Evolutionary conservation across 2,113 vertebrate species (phyloP).

Genomic region (Microtus pennsylvanicus): DNA sequence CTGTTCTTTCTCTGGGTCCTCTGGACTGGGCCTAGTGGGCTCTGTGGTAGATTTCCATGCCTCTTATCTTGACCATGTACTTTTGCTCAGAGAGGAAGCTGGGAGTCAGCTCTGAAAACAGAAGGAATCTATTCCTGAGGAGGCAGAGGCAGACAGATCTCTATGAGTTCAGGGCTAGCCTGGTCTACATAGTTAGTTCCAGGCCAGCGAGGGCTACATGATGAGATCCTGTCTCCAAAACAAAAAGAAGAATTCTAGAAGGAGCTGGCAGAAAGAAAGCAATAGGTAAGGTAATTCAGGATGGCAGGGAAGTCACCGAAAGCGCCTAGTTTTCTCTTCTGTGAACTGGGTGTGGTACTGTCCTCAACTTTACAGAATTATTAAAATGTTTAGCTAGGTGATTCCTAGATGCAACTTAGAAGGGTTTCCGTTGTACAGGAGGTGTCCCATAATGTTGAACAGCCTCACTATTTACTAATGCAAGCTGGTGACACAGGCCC

Average conservation of each 20-base stretch:
- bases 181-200: background rate
- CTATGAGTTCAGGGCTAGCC: background rate
- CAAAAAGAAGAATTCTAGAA: background rate
- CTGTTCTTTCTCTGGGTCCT: background rate
- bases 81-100: background rate
- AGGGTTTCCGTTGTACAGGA: background rate
- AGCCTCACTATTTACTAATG: background rate
- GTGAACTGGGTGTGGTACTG: background rate
- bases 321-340: background rate
- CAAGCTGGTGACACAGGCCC: background rate
- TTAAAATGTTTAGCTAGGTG: background rate
- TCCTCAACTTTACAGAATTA: background rate
- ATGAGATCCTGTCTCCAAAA: background rate
- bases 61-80: background rate
- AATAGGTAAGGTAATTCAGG: background rate
- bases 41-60: background rate
- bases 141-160: background rate
- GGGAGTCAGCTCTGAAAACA: background rate
- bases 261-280: background rate
- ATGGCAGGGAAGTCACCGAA: background rate
- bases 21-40: background rate
- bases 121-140: background rate
- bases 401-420: background rate
- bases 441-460: background rate
- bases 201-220: background rate